These are phyloP conservation scores for Phaethon lepturus DNA, from an alignment of 2,113 vertebrate genomes.

Conservation along the genomic window DNA sequence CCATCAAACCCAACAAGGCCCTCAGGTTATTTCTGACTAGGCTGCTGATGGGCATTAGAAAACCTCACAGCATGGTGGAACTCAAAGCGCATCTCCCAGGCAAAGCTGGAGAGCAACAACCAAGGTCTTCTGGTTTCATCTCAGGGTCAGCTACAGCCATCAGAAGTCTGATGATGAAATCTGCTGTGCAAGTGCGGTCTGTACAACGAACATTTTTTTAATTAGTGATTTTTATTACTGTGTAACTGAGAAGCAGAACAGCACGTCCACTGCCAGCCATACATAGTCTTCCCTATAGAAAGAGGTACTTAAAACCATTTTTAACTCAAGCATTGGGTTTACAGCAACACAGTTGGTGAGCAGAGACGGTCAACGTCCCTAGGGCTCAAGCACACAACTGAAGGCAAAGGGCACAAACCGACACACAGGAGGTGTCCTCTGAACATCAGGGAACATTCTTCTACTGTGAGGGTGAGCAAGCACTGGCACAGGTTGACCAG, in stretches of 20 bases:
- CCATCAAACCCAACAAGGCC: neutral
- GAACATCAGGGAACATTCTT: neutral
- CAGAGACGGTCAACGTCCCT: neutral
- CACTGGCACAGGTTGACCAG: neutral
- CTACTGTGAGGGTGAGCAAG: neutral
- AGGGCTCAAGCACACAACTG: neutral
- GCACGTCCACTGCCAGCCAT: neutral
- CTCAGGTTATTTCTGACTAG: neutral
- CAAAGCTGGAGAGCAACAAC: neutral
- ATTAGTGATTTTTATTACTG: neutral
- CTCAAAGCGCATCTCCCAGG: neutral
- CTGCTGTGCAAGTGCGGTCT: neutral
- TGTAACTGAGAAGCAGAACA: neutral
- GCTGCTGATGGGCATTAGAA: neutral
- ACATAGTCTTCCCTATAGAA: neutral
- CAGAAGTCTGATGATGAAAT: neutral
- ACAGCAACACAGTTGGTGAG: neutral
- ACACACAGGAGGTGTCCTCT: neutral
- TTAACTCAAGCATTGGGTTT: neutral
- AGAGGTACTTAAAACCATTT: neutral
- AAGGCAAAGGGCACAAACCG: neutral
- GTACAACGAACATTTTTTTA: neutral
- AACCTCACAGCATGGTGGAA: neutral
- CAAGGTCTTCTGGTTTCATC: neutral
- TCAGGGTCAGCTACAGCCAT: neutral